Base-by-base conservation (phyloP, 2,888 invertebrate species). In the Euproctis similis region DNA sequence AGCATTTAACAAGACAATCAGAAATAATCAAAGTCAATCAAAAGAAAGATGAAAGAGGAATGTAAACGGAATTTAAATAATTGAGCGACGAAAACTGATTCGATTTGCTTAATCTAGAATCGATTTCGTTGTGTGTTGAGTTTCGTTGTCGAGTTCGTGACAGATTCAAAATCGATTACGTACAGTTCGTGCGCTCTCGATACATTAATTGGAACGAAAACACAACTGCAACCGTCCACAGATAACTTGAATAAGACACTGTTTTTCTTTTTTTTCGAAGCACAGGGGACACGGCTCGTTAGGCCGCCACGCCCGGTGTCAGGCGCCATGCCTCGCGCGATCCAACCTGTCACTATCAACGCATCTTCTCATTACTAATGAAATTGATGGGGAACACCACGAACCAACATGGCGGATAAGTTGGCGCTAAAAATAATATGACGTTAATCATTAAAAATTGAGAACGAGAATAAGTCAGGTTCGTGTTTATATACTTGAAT, bases 161-260 rank as follows among this genome's bases (percentile, higher is more conserved):
- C 63, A 59, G 62, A 61, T 64, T 49, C 40, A 46, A 51, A 57
- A 61, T 69, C 72, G 75, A 73, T 71, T 64, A 59, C 50, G 50
- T 38, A 42, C 35, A 51, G 55, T 53, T 73, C 75, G 76, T 74
- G 74, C 57, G 63, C 59, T 55, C 59, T 54, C 61, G 58, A 61
- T 59, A 54, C 67, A 51, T 62, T 78, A 80, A 78, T 78, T 80
- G 78, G 77, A 68, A 60, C 58, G 56, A 58, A 52, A 59, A 54
- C 55, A 14, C n/a, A n/a, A 49, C 53, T 44, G 51, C 51, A 31
- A 48, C 36, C 33, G 36, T 46, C 59, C 60, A 65, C 64, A 61
- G 63, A 69, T 66, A 67, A 67, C 64, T 66, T 42, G 58, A 63
- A 52, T 53, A 49, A 61, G 51, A 44, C 40, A 36, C 32, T 42